phyloP scores from a whole-genome alignment of 2,113 vertebrate genomes.

The Pomatorhinus ruficollis region DNA sequence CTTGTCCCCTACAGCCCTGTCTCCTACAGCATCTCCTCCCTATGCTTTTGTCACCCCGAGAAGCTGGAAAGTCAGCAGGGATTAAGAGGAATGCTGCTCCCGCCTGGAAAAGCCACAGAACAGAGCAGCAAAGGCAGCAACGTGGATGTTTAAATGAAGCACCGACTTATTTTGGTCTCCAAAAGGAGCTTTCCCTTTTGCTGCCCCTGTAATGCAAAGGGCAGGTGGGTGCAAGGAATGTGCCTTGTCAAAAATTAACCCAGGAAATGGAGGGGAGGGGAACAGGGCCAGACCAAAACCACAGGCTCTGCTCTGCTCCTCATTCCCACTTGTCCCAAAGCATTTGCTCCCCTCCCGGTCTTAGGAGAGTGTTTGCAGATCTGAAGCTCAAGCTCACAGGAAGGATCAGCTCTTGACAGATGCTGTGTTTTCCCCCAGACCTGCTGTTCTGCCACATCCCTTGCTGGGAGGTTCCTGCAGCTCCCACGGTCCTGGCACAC shows the following conservation, averaged over 20 bases:
- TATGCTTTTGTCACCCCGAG: background rate
- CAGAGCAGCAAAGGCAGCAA: background rate
- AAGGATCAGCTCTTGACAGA: background rate
- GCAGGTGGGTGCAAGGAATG: background rate
- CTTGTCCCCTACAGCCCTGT: background rate
- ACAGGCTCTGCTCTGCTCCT: background rate
- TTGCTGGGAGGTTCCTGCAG: background rate
- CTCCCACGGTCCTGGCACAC: background rate
- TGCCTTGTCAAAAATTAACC: conserved; percentile 42
- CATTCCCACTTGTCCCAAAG: background rate
- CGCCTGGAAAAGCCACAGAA: fast-evolving
- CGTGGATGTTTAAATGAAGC: fast-evolving
- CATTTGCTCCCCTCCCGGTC: background rate
- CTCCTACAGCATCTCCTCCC: background rate
- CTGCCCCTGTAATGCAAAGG: background rate
- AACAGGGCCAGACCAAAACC: background rate
- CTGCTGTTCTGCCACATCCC: background rate
- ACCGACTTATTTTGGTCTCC: background rate
- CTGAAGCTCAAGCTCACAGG: fast-evolving
- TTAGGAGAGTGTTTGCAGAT: background rate
- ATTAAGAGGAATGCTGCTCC: background rate
- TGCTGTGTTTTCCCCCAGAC: background rate
- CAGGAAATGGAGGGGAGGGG: background rate
- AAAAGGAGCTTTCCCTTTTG: background rate
- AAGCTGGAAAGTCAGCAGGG: background rate